phyloP scores from a whole-genome alignment of 2,113 vertebrate species.

The Alosa alosa region DNA sequence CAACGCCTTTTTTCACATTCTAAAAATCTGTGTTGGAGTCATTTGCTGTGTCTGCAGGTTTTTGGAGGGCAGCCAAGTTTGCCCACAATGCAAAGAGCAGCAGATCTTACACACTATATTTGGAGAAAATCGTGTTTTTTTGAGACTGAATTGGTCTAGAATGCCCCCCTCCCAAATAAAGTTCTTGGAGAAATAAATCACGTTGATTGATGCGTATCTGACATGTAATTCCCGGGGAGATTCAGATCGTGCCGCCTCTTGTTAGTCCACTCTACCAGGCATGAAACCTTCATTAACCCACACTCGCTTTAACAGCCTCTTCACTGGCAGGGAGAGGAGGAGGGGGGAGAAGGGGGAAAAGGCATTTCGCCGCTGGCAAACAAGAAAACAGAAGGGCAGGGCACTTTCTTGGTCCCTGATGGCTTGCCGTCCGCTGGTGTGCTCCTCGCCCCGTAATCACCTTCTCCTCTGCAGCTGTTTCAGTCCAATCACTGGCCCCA shows the following conservation, averaged over 20 bases:
- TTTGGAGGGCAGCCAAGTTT: background rate
- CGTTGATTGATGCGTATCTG: conserved; percentile 1
- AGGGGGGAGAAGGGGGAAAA: background rate
- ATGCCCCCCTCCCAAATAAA: background rate
- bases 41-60: background rate
- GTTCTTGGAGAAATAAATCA: conserved; percentile 12
- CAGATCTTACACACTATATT: background rate
- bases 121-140: background rate
- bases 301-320: background rate
- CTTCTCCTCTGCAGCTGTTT: background rate
- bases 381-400: conserved; percentile 2
- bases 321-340: background rate
- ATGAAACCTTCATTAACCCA: conserved; percentile 10
- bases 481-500: background rate
- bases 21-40: background rate
- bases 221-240: conserved; percentile 3
- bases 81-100: background rate
- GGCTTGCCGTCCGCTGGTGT: conserved; percentile 28
- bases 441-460: background rate
- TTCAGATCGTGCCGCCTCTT: background rate
- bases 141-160: background rate
- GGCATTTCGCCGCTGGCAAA: conserved; percentile 1
- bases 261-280: conserved; percentile 5
- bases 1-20: background rate
- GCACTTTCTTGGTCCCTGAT: conserved; percentile 32